These are phyloP conservation scores for Phyllopteryx taeniolatus DNA, from an alignment of 2,113 vertebrate species.

Conservation along the genomic window DNA sequence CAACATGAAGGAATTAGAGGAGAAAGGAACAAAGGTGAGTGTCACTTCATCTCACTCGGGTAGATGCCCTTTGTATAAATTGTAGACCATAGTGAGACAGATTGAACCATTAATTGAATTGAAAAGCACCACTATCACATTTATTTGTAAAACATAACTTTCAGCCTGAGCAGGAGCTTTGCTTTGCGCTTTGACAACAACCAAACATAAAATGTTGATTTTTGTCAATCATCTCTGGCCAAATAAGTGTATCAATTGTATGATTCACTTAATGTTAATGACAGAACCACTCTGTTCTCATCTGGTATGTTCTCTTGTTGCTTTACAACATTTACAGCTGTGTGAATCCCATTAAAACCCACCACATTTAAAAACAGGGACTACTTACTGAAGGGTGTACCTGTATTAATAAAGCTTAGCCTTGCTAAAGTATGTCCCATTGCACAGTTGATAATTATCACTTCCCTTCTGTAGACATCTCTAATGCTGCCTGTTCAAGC, in stretches of 20 bases:
- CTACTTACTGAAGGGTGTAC: constrained; percentile 26
- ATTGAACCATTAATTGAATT: neutral
- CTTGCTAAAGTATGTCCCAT: constrained; percentile 61
- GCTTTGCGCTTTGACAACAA: constrained; percentile 13
- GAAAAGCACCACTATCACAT: neutral
- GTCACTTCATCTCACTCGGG: neutral
- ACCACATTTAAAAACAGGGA: constrained; percentile 6
- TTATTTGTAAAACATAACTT: constrained; percentile 6
- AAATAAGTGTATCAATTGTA: constrained; percentile 19
- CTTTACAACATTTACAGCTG: constrained; percentile 26
- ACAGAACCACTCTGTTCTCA: neutral
- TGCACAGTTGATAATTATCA: constrained; percentile 90
- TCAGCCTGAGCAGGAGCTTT: constrained; percentile 26
- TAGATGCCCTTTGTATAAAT: neutral
- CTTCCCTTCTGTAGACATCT: constrained; percentile 98
- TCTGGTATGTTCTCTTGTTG: constrained; percentile 19
- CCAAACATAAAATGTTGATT: constrained; percentile 3
- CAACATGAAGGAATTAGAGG: constrained; percentile 86
- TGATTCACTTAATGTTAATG: constrained; percentile 27
- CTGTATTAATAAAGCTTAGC: constrained; percentile 42
- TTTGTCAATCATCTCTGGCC: constrained; percentile 9
- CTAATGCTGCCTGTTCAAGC: constrained; percentile 98
- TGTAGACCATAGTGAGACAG: neutral
- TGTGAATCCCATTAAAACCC: constrained; percentile 13
- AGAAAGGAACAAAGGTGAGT: constrained; percentile 91